Conservation (phyloP, 2,113 vertebrate species). For the Lanius collurio region DNA sequence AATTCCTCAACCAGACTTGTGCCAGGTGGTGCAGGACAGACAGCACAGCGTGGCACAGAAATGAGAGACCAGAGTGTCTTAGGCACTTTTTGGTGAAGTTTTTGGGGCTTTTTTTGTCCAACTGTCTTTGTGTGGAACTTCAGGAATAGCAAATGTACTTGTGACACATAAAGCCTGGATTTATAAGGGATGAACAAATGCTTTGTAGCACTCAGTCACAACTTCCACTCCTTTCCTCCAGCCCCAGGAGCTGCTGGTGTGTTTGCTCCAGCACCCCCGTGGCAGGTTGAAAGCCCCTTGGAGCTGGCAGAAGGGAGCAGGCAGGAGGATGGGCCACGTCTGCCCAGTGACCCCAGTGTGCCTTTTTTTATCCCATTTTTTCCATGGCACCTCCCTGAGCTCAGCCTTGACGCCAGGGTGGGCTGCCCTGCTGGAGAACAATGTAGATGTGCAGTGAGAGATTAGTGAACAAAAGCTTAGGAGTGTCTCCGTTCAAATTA, state of each 20-base stretch:
- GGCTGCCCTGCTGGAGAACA: background rate
- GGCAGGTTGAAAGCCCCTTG: background rate
- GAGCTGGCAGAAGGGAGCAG: background rate
- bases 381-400: background rate
- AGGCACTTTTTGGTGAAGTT: background rate
- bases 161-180: background rate
- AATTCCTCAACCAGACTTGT: background rate
- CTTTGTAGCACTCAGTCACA: background rate
- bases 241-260: background rate
- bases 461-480: slow-evolving; percentile 29
- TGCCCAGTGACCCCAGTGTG: background rate
- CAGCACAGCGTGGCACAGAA: background rate
- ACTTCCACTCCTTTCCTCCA: background rate
- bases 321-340: background rate
- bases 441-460: background rate
- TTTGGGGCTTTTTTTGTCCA: background rate
- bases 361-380: background rate
- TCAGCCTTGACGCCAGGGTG: background rate
- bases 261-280: background rate
- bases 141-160: background rate
- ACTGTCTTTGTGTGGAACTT: background rate
- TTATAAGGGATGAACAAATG: background rate
- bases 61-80: background rate
- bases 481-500: background rate
- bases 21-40: background rate